Evolutionary conservation across 2,888 invertebrate species (phyloP), one percentile per base, ranked within the genome.

Genomic region (Gisinianus flammeolus): DNA sequence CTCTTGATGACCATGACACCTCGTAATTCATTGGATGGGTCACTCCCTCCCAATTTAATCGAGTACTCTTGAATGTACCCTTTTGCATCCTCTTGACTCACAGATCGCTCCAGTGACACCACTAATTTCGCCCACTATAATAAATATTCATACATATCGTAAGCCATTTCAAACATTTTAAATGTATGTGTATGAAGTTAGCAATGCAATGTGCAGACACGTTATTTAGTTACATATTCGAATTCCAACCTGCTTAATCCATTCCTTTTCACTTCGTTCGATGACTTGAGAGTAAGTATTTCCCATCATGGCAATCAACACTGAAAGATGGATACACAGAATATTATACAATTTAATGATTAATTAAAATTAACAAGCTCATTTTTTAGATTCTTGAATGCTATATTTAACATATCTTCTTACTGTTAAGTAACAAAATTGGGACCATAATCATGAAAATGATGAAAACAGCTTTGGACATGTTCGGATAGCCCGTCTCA

Each of bases 231-330:
- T n/a, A n/a, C n/a, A n/a, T n/a, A n/a, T n/a, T n/a, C n/a, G n/a
- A n/a, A n/a, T n/a, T n/a, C n/a, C n/a, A n/a, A 92, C 94, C 90
- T 96, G 96, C 87, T 97, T 96, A 87, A 97, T 94, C 95, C 96
- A 99, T 87, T 99, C 98, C 88, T 98, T 98, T 88, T 98, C 98
- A 52, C 98, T 98, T 87, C 97, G 96, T 87, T 96, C 95, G 85
- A 98, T 99, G 79, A 99, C 97, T 85, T 95, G 95, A 0, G 97
- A 96, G 87, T 99, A 99, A 0, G 99, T 99, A 88, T 98, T 98
- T 52, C 98, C 98, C 98, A 99, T 99, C 98, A 98, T 99, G 82
- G 99, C 99, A 83, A 99, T 99, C 87, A 99, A 91, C 93, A 94
- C 98, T 91, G 82, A 82, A n/a, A n/a, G n/a, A n/a, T 54, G n/a